phyloP scores from a whole-genome alignment of 2,113 vertebrate genomes.

The Upupa epops region DNA sequence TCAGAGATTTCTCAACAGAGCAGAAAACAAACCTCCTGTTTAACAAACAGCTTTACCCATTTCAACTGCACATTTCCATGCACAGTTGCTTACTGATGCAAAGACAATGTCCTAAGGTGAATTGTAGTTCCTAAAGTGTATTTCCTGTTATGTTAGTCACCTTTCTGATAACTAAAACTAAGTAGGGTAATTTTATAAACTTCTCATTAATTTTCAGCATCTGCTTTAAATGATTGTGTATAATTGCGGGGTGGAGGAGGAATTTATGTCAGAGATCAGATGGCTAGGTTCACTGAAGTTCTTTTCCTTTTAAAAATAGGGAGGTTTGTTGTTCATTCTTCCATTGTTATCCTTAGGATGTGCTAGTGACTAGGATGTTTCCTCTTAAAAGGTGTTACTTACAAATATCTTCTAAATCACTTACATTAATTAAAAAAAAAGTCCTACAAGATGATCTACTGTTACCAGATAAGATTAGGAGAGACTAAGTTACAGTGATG shows the following conservation, averaged over 20 bases:
- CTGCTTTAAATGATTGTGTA: neutral
- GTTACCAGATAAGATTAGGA: neutral
- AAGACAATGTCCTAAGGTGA: neutral
- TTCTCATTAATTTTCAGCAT: neutral
- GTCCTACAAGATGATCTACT: neutral
- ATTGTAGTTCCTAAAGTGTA: neutral
- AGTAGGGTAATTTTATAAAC: neutral
- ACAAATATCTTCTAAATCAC: neutral
- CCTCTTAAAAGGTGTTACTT: neutral
- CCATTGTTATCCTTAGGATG: neutral
- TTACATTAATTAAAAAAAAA: neutral
- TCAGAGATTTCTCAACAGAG: neutral
- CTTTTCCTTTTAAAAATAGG: neutral
- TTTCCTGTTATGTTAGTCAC: neutral
- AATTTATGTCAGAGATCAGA: neutral
- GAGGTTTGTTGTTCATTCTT: neutral
- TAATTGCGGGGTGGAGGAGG: neutral
- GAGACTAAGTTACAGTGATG: neutral
- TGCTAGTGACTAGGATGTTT: neutral
- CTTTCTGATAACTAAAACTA: neutral
- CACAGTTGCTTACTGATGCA: neutral
- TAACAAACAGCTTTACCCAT: neutral
- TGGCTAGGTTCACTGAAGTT: neutral
- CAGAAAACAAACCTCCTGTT: neutral
- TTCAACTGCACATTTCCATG: neutral